Evolutionary conservation across 2,797 vertebrate species (phyloP).

Genomic region (Lagocephalus sceleratus): DNA sequence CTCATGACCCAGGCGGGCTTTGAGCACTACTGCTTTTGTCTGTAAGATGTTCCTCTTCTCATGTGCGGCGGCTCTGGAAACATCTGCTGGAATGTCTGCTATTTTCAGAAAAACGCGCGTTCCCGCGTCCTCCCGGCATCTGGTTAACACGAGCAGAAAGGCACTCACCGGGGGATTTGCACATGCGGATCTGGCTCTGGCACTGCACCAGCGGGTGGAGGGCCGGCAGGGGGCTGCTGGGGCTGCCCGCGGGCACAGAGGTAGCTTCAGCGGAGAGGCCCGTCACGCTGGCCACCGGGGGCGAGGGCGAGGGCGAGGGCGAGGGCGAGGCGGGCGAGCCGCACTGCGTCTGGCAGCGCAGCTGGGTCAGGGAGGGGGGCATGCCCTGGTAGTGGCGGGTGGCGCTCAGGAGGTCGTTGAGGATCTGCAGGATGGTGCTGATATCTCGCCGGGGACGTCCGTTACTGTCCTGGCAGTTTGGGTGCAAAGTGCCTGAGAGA

Average conservation of each 20-base stretch:
- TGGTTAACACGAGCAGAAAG: slow-evolving; percentile 32
- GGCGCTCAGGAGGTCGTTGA: slow-evolving; percentile 95
- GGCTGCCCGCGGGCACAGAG: slow-evolving; percentile 78
- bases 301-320: slow-evolving; percentile 74
- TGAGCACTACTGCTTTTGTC: no score
- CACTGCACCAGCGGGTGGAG: slow-evolving; percentile 86
- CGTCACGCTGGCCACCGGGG: slow-evolving; percentile 71
- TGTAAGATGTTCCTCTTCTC: background rate
- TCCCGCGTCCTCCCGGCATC: no score
- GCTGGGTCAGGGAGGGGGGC: slow-evolving; percentile 93
- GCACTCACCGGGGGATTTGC: slow-evolving; percentile 88
- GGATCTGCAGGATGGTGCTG: slow-evolving; percentile 96
- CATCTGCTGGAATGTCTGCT: slow-evolving; percentile 46
- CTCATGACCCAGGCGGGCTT: no score
- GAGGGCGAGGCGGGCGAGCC: slow-evolving; percentile 72
- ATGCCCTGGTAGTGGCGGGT: slow-evolving; percentile 98
- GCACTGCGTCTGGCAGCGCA: slow-evolving; percentile 95
- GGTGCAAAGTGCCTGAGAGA: slow-evolving; percentile 91
- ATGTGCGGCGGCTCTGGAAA: slow-evolving; percentile 40
- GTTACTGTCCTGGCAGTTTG: slow-evolving; percentile 96
- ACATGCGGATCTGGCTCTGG: slow-evolving; percentile 92
- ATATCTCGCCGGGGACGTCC: slow-evolving; percentile 93
- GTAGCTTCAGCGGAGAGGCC: slow-evolving; percentile 85
- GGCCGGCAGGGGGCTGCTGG: slow-evolving; percentile 61
- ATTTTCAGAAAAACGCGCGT: slow-evolving; percentile 19